Evolutionary conservation across 2,888 invertebrate species (phyloP), one percentile per base, ranked within the genome.

Genomic region (Psylliodes chrysocephalus): DNA sequence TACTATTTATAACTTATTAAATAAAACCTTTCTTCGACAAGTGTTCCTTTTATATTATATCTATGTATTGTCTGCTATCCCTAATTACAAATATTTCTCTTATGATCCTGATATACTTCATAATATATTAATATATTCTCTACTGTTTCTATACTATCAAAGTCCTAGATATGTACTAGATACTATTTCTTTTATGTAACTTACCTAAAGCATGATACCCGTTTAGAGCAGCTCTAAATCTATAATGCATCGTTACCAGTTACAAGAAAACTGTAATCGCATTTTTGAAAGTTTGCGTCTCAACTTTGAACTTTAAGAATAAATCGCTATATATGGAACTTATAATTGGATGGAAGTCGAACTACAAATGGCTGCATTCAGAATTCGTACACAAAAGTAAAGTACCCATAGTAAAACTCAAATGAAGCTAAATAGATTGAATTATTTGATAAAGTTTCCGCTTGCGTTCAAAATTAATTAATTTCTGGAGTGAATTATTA

Each of bases 361-460:
- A 15, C 12, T 38, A 49, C 40, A 49, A 57, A 49, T 14, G 57
- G 8, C 17, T 14, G 15, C 25, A 28, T 40, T 59, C 59, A 51
- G 25, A 40, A 49, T 40, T 49, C 40, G n/a, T 12, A 40, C 17
- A 40, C 12, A 55, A 55, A 55, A 44, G 3, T 55, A 15, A 59
- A 59, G 17, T 59, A 40, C 25, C 18, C 49, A 28, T 14, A 40
- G 57, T 38, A 38, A 18, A 49, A 49, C 57, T 57, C 38, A 38
- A 57, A 57, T 57, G 57, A 38, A 57, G 40, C 47, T n/a, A 8
- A 47, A 28, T 25, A 40, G 47, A 59, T 59, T 40, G 51, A 59
- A 59, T 49, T 59, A 59, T 59, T 51, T 18, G 49, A 59, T 59
- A 40, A 59, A 59, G 59, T 51, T 59, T 30, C 25, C 38, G 57